A percentile compares a stretch with the other conserved stretches of the same genome.
Conservation (phyloP, 2,888 invertebrate genomes). For the Uloborus plumipes region DNA sequence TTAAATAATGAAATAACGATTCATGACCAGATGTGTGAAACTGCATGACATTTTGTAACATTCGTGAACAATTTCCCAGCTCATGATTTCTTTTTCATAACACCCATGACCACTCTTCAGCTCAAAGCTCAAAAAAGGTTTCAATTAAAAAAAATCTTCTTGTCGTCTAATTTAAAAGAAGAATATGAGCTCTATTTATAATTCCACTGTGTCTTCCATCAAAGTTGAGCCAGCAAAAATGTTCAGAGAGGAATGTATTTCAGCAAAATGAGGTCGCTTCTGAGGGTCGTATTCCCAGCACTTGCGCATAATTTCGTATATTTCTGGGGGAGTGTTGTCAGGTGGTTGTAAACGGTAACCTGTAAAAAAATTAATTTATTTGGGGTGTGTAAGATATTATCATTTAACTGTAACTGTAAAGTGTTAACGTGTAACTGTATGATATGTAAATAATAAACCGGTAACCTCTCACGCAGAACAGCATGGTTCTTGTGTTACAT, state of each 20-base stretch:
- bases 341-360: slow-evolving; percentile 95
- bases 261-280: slow-evolving; percentile 91
- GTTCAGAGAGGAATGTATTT: slow-evolving; percentile 74
- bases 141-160: no score
- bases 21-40: background rate
- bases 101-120: background rate
- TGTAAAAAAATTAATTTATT: slow-evolving; percentile 71
- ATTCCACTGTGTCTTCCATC: slow-evolving; percentile 39
- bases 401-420: no score
- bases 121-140: no score
- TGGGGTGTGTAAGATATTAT: no score
- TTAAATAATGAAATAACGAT: no score
- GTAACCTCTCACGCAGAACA: no score
- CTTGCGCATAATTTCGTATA: slow-evolving; percentile 89
- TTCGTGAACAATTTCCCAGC: background rate
- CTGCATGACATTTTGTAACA: background rate
- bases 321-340: slow-evolving; percentile 87
- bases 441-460: no score
- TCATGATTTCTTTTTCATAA: background rate
- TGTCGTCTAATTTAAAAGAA: background rate
- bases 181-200: slow-evolving; percentile 1
- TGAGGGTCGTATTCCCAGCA: slow-evolving; percentile 96
- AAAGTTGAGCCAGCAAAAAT: slow-evolving; percentile 33
- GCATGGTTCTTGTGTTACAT: no score
- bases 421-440: no score